Evolutionary conservation across 1,140 invertebrate species (phyloP), one percentile per base, ranked within the genome.

Genomic region (Odontomachus brunneus): DNA sequence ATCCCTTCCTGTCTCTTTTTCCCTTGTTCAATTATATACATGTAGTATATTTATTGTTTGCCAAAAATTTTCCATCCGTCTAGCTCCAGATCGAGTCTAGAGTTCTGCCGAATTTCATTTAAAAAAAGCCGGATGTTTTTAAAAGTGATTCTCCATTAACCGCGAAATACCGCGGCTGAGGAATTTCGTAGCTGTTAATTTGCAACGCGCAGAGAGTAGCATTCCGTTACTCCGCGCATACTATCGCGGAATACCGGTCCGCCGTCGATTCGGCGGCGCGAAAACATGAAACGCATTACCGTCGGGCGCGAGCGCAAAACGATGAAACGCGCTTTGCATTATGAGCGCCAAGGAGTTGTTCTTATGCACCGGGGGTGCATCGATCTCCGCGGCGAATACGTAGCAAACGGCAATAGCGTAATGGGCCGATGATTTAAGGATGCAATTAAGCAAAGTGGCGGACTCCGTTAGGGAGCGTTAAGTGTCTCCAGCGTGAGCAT

Each of bases 391-490:
- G 60, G 75, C 75, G 76, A 60, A 29, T 59, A 62, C 59, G 57
- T 48, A 53, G 76, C 72, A 78, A 83, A 85, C 80, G 86, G 87
- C 87, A 88, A 88, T 88, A 88, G 87, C 86, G 80, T 88, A 88
- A 88, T 88, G 87, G 87, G 49, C 82, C 76, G 86, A 83, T 88
- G 87, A 88, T 88, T 88, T 88, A 88, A 88, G 86, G 73, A 83
- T 74, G 86, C 86, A 88, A 88, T 88, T 88, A 88, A 87, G 87
- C 75, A 88, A 88, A 88, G 87, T 88, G 87, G 84, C 88, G 74
- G 78, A 69, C 82, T 84, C 76, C 86, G 62, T 74, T 44, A 44
- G 72, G 71, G 72, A 88, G 87, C 38, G 38, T 83, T 88, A 88
- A 88, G 80, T 84, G 86, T 78, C 80, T 63, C 60, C 59, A 71